Conservation (phyloP, 1,140 invertebrate genomes). For the Drosophila yakuba region DNA sequence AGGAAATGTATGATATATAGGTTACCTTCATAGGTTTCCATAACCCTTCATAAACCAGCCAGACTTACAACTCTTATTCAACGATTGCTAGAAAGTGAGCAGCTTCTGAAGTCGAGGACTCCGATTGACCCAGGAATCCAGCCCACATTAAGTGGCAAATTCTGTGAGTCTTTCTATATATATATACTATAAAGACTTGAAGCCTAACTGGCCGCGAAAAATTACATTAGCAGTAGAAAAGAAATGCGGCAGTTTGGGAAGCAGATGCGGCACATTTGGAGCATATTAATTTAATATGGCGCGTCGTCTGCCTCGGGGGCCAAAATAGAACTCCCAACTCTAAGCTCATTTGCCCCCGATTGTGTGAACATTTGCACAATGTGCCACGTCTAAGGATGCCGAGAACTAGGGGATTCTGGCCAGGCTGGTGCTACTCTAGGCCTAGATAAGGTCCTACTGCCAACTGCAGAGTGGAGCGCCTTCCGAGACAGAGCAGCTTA, state of each 20-base stretch:
- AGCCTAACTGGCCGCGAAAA: conserved; percentile 53
- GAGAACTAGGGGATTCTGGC: neutral
- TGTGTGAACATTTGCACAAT: conserved; percentile 63
- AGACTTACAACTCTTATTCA: neutral
- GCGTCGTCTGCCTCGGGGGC: conserved; percentile 22
- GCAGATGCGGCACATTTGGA: conserved; percentile 42
- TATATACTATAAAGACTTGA: conserved; percentile 1
- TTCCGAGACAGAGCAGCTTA: conserved; percentile 1
- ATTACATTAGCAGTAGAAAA: conserved; percentile 51
- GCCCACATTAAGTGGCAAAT: conserved; percentile 73
- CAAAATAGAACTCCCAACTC: conserved; percentile 24
- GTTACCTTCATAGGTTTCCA: no score
- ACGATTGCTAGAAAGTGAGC: conserved; percentile 18
- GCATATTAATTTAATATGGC: conserved; percentile 64
- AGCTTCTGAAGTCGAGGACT: conserved; percentile 36
- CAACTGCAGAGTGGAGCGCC: conserved; percentile 4
- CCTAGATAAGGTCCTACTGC: conserved; percentile 32
- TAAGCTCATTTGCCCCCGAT: conserved; percentile 67
- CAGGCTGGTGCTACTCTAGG: conserved; percentile 20
- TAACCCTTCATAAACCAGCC: neutral
- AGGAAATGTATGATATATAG: no score
- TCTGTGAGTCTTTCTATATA: conserved; percentile 7
- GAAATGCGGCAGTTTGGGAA: neutral
- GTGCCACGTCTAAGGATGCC: conserved; percentile 16
- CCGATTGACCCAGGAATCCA: conserved; percentile 50